Evolutionary conservation across 2,888 invertebrate genomes (phyloP), one percentile per base, ranked within the genome.

Genomic region (Sipha maydis): DNA sequence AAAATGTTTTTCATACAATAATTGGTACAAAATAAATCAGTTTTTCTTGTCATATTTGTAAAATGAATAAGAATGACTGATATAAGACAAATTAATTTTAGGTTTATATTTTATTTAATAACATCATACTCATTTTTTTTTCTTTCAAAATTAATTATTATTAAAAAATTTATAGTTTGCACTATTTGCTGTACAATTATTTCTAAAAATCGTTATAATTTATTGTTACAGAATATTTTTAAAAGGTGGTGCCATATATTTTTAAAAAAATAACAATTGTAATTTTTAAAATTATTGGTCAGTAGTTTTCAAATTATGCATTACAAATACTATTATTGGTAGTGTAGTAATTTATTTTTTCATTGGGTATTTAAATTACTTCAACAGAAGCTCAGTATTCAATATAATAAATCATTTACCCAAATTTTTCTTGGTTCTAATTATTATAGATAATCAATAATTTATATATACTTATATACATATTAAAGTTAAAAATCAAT

Each of bases 61-160:
- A 75, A 38, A 38, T 21, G 14, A 75, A 75, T 41, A 21, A 48
- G 56, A 21, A 71, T 48, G 25, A 80, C 38, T 38, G 25, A 48
- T 41, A 41, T 80, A 28, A n/a, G 34, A 56, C 48, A 83, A 83
- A 61, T 79, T 69, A 41, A 82, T 21, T 41, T 17, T 11, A 82
- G 11, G 48, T 11, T 82, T 4, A 28, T 82, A 41, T 19, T 67
- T 80, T 41, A 11, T 14, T 69, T 28, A n/a, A 69, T 28, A 41
- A 69, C 4, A 82, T 25, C 34, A 3, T 41, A 41, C 41, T 28
- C 17, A 67, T 83, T 69, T 7, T 8, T 34, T 79, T 69, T 79
- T 56, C 61, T 56, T 80, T n/a, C 28, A n/a, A n/a, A 8, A 80
- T 67, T n/a, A 28, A 8, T 67, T 28, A 28, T 71, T 17, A 2